A percentile compares a stretch with the other conserved stretches of the same genome.
phyloP scores from a whole-genome alignment of 2,113 vertebrate species.

The Lota lota region DNA sequence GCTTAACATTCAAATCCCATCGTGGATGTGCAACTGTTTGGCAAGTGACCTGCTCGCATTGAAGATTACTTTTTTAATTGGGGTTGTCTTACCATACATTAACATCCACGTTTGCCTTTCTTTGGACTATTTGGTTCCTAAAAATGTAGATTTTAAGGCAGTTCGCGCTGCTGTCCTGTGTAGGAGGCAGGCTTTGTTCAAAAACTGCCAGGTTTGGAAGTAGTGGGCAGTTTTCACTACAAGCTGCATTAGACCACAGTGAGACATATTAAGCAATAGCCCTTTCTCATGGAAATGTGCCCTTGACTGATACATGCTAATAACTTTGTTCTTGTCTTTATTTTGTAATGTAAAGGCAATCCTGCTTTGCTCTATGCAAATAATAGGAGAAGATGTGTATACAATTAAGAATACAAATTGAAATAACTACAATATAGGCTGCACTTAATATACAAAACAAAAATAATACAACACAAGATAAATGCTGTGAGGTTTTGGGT shows the following conservation, averaged over 20 bases:
- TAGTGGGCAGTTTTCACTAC: constrained; percentile 57
- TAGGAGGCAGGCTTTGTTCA: constrained; percentile 68
- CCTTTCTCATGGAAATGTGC: not conserved
- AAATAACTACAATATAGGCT: too few relatives aligned
- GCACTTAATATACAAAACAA: too few relatives aligned
- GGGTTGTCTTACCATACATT: constrained; percentile 37
- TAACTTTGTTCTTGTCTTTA: constrained; percentile 26
- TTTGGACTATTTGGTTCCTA: constrained; percentile 65
- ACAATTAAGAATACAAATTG: too few relatives aligned
- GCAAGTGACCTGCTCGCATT: too few relatives aligned
- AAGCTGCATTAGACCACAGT: constrained; percentile 50
- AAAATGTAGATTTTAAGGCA: constrained; percentile 64
- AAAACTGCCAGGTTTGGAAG: constrained; percentile 72
- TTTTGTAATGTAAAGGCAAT: not conserved
- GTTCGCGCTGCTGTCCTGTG: constrained; percentile 68
- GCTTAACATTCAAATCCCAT: too few relatives aligned
- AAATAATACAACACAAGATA: too few relatives aligned
- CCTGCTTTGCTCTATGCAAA: too few relatives aligned
- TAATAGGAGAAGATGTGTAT: too few relatives aligned
- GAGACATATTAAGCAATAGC: constrained; percentile 24
- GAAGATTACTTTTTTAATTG: not conserved
- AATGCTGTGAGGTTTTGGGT: too few relatives aligned
- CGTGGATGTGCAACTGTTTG: too few relatives aligned
- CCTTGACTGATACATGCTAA: not conserved
- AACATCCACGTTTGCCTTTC: constrained; percentile 59